A percentile compares a stretch with the other conserved stretches of the same genome.
Conservation (phyloP, 2,797 vertebrate genomes). For the Melanotaenia nigrans region DNA sequence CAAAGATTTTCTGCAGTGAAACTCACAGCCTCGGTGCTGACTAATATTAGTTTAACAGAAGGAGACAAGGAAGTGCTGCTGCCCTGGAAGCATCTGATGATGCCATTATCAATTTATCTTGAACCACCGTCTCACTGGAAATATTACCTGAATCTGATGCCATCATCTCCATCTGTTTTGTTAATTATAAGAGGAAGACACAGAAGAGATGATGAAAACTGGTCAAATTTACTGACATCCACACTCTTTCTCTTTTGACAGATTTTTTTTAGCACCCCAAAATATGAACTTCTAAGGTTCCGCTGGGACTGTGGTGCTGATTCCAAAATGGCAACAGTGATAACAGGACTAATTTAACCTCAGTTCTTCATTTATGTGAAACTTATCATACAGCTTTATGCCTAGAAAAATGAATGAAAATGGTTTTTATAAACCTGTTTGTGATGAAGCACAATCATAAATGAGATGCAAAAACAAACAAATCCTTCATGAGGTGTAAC, state of each 20-base stretch:
- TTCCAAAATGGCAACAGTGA: slow-evolving; percentile 42
- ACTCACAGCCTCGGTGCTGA: slow-evolving; percentile 35
- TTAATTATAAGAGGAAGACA: slow-evolving; percentile 11
- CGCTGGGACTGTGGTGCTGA: slow-evolving; percentile 5
- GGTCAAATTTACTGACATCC: slow-evolving; percentile 24
- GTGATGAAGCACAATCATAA: too few species aligned
- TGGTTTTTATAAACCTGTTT: background rate
- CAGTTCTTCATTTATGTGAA: slow-evolving; percentile 39
- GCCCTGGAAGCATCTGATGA: slow-evolving; percentile 8
- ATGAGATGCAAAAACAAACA: background rate
- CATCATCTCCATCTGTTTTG: slow-evolving; percentile 13
- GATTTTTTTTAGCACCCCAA: slow-evolving; percentile 29
- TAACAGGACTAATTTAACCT: background rate
- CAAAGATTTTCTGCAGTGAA: slow-evolving; percentile 18
- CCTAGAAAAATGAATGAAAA: background rate
- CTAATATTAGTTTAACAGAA: slow-evolving; percentile 38
- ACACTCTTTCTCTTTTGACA: slow-evolving; percentile 32
- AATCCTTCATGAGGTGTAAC: too few species aligned
- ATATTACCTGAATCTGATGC: slow-evolving; percentile 35
- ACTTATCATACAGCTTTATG: background rate
- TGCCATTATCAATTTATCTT: slow-evolving; percentile 35
- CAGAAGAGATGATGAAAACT: background rate
- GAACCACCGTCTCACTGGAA: slow-evolving; percentile 31
- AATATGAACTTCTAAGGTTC: slow-evolving; percentile 32
- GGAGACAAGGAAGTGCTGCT: slow-evolving; percentile 21